These are phyloP conservation scores for Drosophila kikkawai DNA, from an alignment of 1,140 invertebrate genomes.

Conservation along the genomic window DNA sequence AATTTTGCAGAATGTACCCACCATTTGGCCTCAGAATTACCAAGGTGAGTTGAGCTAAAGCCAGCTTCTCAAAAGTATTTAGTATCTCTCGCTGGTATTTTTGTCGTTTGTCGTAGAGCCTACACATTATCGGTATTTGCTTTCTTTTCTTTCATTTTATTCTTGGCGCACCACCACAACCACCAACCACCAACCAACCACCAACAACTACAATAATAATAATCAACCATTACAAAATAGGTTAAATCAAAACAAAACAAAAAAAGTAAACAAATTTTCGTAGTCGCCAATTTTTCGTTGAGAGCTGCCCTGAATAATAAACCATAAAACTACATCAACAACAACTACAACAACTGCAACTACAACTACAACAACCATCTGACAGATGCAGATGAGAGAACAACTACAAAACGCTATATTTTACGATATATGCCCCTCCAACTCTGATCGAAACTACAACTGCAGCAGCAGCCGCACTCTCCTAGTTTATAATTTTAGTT, in stretches of 20 bases:
- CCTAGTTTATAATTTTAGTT: constrained; percentile 72
- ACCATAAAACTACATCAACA: constrained; percentile 48
- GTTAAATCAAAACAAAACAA: constrained; percentile 47
- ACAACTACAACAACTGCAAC: constrained; percentile 33
- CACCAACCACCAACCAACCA: constrained; percentile 41
- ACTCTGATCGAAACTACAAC: constrained; percentile 41
- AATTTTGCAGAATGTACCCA: constrained; percentile 81
- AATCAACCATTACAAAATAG: constrained; percentile 49
- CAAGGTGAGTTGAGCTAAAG: constrained; percentile 79
- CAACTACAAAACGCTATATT: constrained; percentile 29
- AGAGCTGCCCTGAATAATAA: constrained; percentile 67
- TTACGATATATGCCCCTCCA: constrained; percentile 45
- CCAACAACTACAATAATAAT: constrained; percentile 33
- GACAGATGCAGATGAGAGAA: constrained; percentile 34
- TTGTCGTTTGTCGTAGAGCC: constrained; percentile 46
- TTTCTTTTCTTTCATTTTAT: constrained; percentile 72
- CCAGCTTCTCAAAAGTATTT: constrained; percentile 21
- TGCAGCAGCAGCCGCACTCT: constrained; percentile 55
- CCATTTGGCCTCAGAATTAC: constrained; percentile 85
- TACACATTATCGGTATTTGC: constrained; percentile 68
- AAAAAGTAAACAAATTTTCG: constrained; percentile 71
- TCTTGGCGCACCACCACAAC: constrained; percentile 59
- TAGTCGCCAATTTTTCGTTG: constrained; percentile 77
- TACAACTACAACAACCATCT: constrained; percentile 40
- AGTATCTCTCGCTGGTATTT: constrained; percentile 36